These are phyloP conservation scores for Scaptomyza flava DNA, from an alignment of 2,888 invertebrate species.

Conservation along the genomic window DNA sequence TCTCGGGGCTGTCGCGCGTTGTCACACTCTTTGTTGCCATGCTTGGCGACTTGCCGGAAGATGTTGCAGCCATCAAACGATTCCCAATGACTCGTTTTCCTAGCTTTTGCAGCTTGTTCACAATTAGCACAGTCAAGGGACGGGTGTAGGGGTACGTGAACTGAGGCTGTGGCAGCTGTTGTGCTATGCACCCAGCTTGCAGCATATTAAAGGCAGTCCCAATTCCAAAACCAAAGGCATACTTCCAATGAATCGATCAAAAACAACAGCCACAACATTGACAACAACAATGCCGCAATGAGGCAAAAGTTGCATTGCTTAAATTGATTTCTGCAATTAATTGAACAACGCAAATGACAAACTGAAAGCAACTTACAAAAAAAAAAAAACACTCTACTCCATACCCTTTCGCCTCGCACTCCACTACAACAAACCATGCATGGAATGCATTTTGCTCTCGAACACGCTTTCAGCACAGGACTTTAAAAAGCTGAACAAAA, in stretches of 20 bases:
- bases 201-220: constrained; percentile 29
- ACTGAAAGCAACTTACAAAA: constrained; percentile 45
- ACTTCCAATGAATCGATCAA: constrained; percentile 75
- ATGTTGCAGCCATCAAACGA: constrained; percentile 59
- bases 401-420: constrained; percentile 2
- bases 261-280: constrained; percentile 37
- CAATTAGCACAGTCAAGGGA: constrained; percentile 55
- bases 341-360: constrained; percentile 77
- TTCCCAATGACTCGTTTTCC: constrained; percentile 46
- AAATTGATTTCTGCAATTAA: constrained; percentile 83
- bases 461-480: constrained; percentile 64
- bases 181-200: constrained; percentile 44
- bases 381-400: constrained; percentile 18
- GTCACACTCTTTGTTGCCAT: constrained; percentile 74
- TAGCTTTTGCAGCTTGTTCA: constrained; percentile 46
- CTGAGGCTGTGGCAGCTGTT: not conserved
- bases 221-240: constrained; percentile 67
- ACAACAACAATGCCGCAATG: constrained; percentile 65
- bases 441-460: constrained; percentile 71
- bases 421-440: constrained; percentile 41
- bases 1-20: constrained; percentile 80
- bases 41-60: constrained; percentile 66
- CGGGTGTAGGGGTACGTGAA: not conserved
- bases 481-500: not conserved
- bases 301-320: constrained; percentile 77